These are phyloP conservation scores for Nymphalis io DNA, from an alignment of 1,140 invertebrate genomes.

Conservation along the genomic window DNA sequence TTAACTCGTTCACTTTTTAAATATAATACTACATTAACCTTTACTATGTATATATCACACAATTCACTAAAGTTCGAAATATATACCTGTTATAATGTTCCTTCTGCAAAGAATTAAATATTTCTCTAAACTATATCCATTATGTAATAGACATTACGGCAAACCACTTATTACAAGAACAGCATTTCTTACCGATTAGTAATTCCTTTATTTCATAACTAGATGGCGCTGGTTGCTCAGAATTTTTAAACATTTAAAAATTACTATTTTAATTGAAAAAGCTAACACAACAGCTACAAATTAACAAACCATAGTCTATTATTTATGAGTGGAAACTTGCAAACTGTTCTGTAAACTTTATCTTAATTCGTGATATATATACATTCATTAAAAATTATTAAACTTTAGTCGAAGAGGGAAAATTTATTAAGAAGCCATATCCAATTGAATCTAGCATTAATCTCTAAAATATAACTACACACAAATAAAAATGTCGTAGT, in stretches of 20 bases:
- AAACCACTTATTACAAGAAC: conserved; percentile 9
- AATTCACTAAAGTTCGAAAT: neutral
- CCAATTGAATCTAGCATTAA: too few species aligned
- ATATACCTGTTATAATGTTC: neutral
- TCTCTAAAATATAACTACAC: neutral
- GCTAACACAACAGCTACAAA: neutral
- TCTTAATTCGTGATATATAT: neutral
- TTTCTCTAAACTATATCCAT: conserved; percentile 3
- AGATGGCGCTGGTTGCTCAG: neutral
- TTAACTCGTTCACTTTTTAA: too few species aligned
- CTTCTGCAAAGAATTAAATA: neutral
- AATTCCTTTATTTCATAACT: conserved; percentile 2
- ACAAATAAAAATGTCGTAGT: neutral
- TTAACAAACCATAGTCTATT: neutral
- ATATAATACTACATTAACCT: too few species aligned
- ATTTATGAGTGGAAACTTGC: neutral
- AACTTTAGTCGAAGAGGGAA: too few species aligned
- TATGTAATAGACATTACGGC: conserved; percentile 1
- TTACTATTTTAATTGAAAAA: neutral
- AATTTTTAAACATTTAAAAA: neutral
- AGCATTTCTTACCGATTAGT: neutral
- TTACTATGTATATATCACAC: neutral
- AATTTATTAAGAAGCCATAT: too few species aligned
- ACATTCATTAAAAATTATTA: too few species aligned
- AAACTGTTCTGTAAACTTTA: neutral